Evolutionary conservation across 23 tunicate genomes (phyloP), one percentile per base, ranked within the genome.

Genomic region (Clavelina lepadiformis): DNA sequence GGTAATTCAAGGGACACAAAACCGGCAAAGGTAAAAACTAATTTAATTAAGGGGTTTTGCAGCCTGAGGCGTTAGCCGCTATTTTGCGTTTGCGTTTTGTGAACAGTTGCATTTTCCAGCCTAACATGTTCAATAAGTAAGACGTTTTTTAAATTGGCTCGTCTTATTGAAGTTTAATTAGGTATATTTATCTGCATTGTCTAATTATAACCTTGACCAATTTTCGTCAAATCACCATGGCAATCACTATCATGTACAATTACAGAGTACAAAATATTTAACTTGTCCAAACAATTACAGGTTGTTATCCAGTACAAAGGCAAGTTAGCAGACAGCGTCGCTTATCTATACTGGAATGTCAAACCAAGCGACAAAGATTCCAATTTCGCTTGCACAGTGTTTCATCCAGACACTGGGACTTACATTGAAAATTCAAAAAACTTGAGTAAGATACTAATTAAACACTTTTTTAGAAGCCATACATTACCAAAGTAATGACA

Each of bases 361-460:
- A 22, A 49, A 4, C 31, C n/a, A 0, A 38, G 45, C 20, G 95
- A 86, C 21, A 46, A 67, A 19, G 73, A 58, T 32, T 65, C 69
- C 26, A 71, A 52, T 8, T 34, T 86, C 22, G 33, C 59, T 0
- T 86, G 95, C 56, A 80, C 78, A 8, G 79, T 86, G 24, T 46
- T 35, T 3, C 84, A 86, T 58, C 80, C 75, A 21, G 76, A 71
- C 23, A 77, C 95, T 3, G 74, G 6, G 3, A 86, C 95, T 4
- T n/a, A n/a, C n/a, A n/a, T n/a, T n/a, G n/a, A n/a, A n/a, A n/a
- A n/a, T n/a, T n/a, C n/a, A n/a, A n/a, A n/a, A n/a, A n/a, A n/a
- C n/a, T n/a, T n/a, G n/a, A n/a, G n/a, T n/a, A n/a, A n/a, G n/a
- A n/a, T n/a, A n/a, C n/a, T n/a, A n/a, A n/a, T n/a, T n/a, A n/a